Evolutionary conservation across 2,113 vertebrate genomes (phyloP), one percentile per base, ranked within the genome.

Genomic region (Ptilonorhynchus violaceus): DNA sequence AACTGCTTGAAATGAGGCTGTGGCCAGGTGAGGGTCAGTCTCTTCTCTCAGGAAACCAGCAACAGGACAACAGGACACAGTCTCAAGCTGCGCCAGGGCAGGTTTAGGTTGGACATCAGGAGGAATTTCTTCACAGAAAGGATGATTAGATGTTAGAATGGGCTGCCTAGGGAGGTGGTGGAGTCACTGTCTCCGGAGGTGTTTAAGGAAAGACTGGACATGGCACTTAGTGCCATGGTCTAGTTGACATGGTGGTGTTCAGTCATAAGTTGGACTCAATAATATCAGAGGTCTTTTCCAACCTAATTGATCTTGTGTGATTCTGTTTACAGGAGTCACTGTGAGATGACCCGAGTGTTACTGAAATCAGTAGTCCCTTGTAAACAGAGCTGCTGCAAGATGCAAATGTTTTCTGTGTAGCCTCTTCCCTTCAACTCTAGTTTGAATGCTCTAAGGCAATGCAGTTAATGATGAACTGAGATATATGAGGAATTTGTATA

Each of bases 341-440:
- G 22, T 41, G 50, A 63, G 84, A 78, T 2, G 30, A 62, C 30
- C 1, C 0, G 0, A 39, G 11, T 63, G 62, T 50, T 1, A 1
- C 13, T 88, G 27, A 46, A 86, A 16, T 85, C 53, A 15, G 15
- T 64, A 49, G 33, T 47, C 9, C 24, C 67, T 60, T 78, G 25
- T 63, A 63, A 53, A 56, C 19, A 5, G 33, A 67, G n/a, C 24
- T 75, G 24, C 86, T 75, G 28, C 1, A 4, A 15, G 44, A 33
- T 63, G 60, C 21, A 31, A 12, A 7, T 44, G 6, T 58, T 89
- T 88, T 80, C 63, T 47, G 3, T 28, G 13, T n/a, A 37, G 16
- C 19, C 11, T 87, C 31, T 92, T 78, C 27, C 18, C 42, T 76
- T 70, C 1, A 1, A 27, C 13, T 55, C 11, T 10, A 6, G 0